Percentiles rank a stretch among this genome's conserved stretches.
phyloP scores from a whole-genome alignment of 2,797 vertebrate genomes.

The Hippopotamyrus pictus region DNA sequence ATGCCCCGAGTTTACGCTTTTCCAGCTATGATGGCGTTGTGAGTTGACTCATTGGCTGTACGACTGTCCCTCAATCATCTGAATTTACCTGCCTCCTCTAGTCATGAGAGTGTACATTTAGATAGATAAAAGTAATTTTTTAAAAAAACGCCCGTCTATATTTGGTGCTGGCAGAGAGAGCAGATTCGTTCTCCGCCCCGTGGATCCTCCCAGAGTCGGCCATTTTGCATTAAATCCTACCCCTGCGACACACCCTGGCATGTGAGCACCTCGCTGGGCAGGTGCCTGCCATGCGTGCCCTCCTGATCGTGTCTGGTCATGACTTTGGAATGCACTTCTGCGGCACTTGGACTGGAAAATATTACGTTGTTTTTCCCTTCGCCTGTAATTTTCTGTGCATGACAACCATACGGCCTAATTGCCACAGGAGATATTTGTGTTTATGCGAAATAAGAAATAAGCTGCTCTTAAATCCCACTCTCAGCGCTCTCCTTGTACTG shows the following conservation, averaged over 20 bases:
- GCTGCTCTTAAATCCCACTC: neutral
- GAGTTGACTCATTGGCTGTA: neutral
- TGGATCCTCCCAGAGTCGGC: neutral
- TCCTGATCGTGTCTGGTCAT: conserved; percentile 37
- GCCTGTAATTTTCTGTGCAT: neutral
- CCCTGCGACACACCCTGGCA: neutral
- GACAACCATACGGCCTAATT: neutral
- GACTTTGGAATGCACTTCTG: conserved; percentile 49
- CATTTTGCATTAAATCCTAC: neutral
- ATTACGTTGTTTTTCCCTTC: neutral
- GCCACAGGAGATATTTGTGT: neutral
- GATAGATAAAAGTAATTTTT: neutral
- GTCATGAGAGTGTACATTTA: neutral
- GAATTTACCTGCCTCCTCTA: neutral
- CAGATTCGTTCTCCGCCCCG: neutral
- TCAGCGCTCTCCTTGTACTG: too few species aligned
- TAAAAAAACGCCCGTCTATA: neutral
- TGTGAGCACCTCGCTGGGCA: neutral
- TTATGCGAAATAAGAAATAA: neutral
- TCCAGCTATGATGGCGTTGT: neutral
- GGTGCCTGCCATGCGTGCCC: neutral
- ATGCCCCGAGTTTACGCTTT: neutral
- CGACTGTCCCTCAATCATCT: neutral
- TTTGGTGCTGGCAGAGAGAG: neutral
- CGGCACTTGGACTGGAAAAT: neutral